These are phyloP conservation scores for Zoanthus gigantus DNA, from an alignment of 92 coral and sea anemone species.

Conservation along the genomic window DNA sequence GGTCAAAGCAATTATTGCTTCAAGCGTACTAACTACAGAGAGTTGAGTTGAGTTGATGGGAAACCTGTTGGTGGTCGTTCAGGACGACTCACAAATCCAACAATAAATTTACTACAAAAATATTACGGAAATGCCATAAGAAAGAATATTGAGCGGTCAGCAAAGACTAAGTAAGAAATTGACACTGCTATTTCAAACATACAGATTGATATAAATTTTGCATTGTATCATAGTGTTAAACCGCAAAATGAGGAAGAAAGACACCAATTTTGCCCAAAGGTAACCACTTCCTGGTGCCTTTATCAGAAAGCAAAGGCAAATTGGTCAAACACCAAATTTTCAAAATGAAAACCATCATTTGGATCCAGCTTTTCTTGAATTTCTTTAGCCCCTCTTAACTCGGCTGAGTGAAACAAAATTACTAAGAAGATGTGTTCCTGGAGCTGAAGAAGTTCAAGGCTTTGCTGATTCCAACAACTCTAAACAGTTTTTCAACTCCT, in stretches of 20 bases:
- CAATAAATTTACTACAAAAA: constrained; percentile 16
- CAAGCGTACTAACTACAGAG: no score
- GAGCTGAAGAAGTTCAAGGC: neutral
- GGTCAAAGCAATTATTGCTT: no score
- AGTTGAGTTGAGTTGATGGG: neutral
- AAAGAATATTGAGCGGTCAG: constrained; percentile 8
- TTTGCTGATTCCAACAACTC: neutral
- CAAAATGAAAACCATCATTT: constrained; percentile 48
- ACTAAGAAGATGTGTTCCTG: neutral
- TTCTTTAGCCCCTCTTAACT: constrained; percentile 46
- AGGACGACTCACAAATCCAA: neutral
- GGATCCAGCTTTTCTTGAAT: constrained; percentile 42
- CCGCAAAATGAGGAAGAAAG: constrained; percentile 4
- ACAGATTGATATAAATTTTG: constrained; percentile 48
- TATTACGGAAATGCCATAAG: constrained; percentile 54
- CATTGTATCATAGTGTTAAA: constrained; percentile 33
- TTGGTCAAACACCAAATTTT: neutral
- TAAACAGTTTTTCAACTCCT: neutral
- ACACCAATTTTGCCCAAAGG: constrained; percentile 49
- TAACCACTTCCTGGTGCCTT: constrained; percentile 45
- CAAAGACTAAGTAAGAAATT: constrained; percentile 8
- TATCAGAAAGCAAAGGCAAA: constrained; percentile 13
- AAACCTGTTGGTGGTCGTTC: constrained; percentile 41
- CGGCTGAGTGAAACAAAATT: constrained; percentile 40
- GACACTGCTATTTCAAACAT: constrained; percentile 14